phyloP scores from a whole-genome alignment of 35 echinoderm and acorn worm species.

The Anneissia japonica region DNA sequence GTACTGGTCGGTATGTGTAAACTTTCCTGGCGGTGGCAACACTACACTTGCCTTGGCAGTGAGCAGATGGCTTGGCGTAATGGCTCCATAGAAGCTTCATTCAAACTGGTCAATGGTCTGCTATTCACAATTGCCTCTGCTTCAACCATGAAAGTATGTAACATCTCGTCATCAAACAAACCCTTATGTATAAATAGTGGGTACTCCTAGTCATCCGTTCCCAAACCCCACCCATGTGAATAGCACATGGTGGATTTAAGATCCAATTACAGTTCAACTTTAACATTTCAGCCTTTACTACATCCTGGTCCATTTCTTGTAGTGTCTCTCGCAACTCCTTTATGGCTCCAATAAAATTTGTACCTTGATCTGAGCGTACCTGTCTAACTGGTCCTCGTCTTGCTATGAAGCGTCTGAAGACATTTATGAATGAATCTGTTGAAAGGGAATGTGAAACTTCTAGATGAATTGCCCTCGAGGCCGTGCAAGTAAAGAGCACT shows the following conservation, averaged over 20 bases:
- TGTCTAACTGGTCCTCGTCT: background rate
- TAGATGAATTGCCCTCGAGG: background rate
- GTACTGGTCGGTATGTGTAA: slow-evolving; percentile 8
- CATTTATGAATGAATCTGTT: slow-evolving; percentile 9
- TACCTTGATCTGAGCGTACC: slow-evolving; percentile 12
- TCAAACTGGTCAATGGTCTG: slow-evolving; percentile 12
- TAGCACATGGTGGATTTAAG: slow-evolving; percentile 24
- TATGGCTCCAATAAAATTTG: slow-evolving; percentile 17
- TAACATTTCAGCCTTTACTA: slow-evolving; percentile 14
- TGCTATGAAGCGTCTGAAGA: background rate
- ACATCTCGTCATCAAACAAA: background rate
- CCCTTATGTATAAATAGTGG: background rate
- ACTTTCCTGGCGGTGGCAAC: slow-evolving; percentile 5
- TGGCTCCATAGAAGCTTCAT: background rate
- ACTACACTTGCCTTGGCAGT: slow-evolving; percentile 13
- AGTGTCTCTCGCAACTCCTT: slow-evolving; percentile 2
- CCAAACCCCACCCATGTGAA: slow-evolving; percentile 7
- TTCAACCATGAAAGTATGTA: slow-evolving; percentile 30
- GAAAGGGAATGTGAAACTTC: background rate
- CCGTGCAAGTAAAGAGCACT: background rate
- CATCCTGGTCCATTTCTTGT: slow-evolving; percentile 9
- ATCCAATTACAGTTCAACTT: slow-evolving; percentile 38
- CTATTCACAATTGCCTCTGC: slow-evolving; percentile 37
- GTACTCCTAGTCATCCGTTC: background rate
- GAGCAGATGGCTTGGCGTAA: slow-evolving; percentile 37